Percentiles rank a stretch among this genome's conserved stretches.
Evolutionary conservation across 1,140 invertebrate genomes (phyloP).

Genomic region (Colletes latitarsis): DNA sequence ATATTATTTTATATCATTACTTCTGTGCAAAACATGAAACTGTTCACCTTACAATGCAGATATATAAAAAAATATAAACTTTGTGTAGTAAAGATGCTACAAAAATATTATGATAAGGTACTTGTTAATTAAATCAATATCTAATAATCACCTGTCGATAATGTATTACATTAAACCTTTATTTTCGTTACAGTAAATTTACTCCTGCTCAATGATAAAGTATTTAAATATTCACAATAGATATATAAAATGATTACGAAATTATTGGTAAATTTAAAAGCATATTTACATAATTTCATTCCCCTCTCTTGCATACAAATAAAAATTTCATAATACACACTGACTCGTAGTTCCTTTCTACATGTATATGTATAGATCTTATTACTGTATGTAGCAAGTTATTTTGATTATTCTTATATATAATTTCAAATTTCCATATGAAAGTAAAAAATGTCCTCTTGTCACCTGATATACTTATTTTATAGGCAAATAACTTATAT

Average conservation of each 20-base stretch:
- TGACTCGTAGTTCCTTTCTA: background rate
- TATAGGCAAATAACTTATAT: conserved; percentile 31
- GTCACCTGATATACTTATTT: background rate
- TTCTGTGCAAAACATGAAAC: background rate
- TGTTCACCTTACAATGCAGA: background rate
- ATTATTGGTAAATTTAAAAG: conserved; percentile 9
- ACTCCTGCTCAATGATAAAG: background rate
- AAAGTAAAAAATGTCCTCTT: conserved; percentile 41
- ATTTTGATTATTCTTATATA: conserved; percentile 23
- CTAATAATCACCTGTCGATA: background rate
- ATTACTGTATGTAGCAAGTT: conserved; percentile 5
- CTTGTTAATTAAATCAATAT: background rate
- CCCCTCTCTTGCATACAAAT: conserved; percentile 1
- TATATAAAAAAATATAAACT: background rate
- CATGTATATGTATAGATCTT: conserved; percentile 8
- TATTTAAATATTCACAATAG: conserved; percentile 20
- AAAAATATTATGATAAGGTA: background rate
- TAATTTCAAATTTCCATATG: conserved; percentile 40
- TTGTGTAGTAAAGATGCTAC: background rate
- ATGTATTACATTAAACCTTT: conserved; percentile 22
- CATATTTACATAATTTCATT: conserved; percentile 53
- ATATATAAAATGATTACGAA: conserved; percentile 7
- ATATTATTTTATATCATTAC: background rate
- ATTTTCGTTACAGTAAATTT: conserved; percentile 11
- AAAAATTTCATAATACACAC: conserved; percentile 5